Evolutionary conservation across 2,113 vertebrate species (phyloP).

Genomic region (Trematomus loennbergii): DNA sequence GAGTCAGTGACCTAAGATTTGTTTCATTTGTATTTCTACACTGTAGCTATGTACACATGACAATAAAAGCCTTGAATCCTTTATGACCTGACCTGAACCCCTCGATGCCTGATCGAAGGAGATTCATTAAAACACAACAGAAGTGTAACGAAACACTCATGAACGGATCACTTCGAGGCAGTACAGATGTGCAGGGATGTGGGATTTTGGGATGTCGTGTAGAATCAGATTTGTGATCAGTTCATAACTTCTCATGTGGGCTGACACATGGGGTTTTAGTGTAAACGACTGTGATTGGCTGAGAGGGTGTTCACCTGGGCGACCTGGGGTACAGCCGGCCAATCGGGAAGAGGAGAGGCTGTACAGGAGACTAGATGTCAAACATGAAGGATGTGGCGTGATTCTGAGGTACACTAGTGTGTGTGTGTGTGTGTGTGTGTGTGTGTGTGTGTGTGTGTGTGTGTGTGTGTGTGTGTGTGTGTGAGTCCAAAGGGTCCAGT

Average conservation of each 20-base stretch:
- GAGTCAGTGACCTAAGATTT: too few relatives aligned
- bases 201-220: too few relatives aligned
- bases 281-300: slow-evolving; percentile 52
- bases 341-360: slow-evolving; percentile 48
- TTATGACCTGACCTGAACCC: too few relatives aligned
- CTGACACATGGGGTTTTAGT: neutral
- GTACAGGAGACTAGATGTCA: neutral
- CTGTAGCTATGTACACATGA: too few relatives aligned
- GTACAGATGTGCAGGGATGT: too few relatives aligned
- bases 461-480: slow-evolving; percentile 4
- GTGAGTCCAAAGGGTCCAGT: slow-evolving; percentile 61
- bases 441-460: slow-evolving; percentile 1
- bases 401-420: neutral
- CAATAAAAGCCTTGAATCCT: too few relatives aligned
- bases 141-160: too few relatives aligned
- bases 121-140: too few relatives aligned
- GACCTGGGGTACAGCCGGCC: slow-evolving; percentile 36
- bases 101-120: too few relatives aligned
- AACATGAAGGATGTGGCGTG: slow-evolving; percentile 37
- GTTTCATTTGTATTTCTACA: too few relatives aligned
- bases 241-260: slow-evolving; percentile 20
- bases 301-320: slow-evolving; percentile 18
- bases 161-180: too few relatives aligned
- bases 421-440: slow-evolving; percentile 24
- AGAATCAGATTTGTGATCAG: neutral